A percentile compares a stretch with the other conserved stretches of the same genome.
These are phyloP conservation scores for Holcopasites calliopsidis DNA, from an alignment of 1,140 invertebrate species.

Conservation along the genomic window DNA sequence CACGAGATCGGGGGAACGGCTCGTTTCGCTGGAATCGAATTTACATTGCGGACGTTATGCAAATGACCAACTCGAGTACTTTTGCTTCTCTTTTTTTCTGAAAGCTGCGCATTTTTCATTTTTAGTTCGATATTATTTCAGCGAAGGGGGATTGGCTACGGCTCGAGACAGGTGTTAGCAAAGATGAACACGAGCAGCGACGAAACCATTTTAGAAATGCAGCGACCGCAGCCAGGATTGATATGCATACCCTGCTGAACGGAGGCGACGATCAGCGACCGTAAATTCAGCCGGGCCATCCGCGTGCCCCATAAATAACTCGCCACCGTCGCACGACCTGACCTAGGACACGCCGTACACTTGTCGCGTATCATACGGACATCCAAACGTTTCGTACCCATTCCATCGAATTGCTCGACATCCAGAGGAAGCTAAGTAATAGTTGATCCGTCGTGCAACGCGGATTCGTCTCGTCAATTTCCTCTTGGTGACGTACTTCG, in stretches of 20 bases:
- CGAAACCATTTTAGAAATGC: conserved; percentile 33
- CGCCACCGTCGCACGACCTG: conserved; percentile 20
- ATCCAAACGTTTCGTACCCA: background rate
- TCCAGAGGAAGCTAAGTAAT: too few species aligned
- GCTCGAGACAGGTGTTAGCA: background rate
- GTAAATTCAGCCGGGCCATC: conserved; percentile 47
- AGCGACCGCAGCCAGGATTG: conserved; percentile 1
- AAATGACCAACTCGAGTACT: too few species aligned
- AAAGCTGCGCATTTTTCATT: too few species aligned
- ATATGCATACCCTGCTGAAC: conserved; percentile 41
- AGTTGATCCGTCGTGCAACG: too few species aligned
- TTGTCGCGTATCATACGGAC: conserved; percentile 39
- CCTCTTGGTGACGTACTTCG: too few species aligned
- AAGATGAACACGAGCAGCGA: background rate
- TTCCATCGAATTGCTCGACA: background rate
- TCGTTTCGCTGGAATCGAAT: background rate
- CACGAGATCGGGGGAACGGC: too few species aligned
- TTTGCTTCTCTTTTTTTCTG: too few species aligned
- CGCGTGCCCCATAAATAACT: conserved; percentile 53
- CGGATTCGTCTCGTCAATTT: too few species aligned
- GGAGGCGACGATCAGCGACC: conserved; percentile 31
- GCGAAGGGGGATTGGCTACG: background rate
- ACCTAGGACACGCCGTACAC: conserved; percentile 9
- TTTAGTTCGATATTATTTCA: background rate
- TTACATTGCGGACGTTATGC: too few species aligned